Base-by-base conservation (phyloP, 1,140 invertebrate genomes). In the Eumaeus atala region DNA sequence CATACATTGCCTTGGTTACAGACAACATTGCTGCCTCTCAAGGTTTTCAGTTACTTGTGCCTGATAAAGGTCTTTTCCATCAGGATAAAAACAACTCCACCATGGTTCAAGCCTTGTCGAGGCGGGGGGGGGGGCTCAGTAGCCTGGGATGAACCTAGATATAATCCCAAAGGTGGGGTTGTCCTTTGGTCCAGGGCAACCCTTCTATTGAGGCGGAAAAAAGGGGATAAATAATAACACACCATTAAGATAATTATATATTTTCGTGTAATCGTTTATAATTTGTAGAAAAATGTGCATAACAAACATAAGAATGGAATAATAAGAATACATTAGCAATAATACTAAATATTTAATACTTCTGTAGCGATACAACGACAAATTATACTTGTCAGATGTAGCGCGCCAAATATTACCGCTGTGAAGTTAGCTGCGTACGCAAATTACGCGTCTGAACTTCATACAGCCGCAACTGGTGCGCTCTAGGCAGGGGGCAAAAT, bases 261-360 rank as follows among this genome's bases (percentile, higher is more conserved):
- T 82, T 78, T 66, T 79, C 62, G 77, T 85, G 78, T 79, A 78
- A 73, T 77, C 74, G 59, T 78, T 79, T 79, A 80, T 76, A 83
- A 77, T 77, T 77, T 74, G 71, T 74, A 80, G 67, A 78, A 74
- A 74, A 82, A 73, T 76, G 76, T 82, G 82, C 77, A 76, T 74
- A 80, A 80, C 73, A 79, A 69, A 74, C 61, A 67, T 78, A 72
- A 68, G 70, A 78, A 84, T 69, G 66, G 70, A 80, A 74, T 78
- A 74, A 80, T 72, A 64, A 62, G 64, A 78, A 79, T 73, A 74
- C 70, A 66, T 65, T 67, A 70, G 42, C 64, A 72, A 70, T 76
- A 68, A 70, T 73, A 73, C 54, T 72, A 58, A 52, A 51, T 35
- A 53, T 52, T 50, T 59, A 36, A 64, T 47, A 62, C 56, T 66